Evolutionary conservation across 2,888 invertebrate genomes (phyloP).

Genomic region (Anaspis maculata): DNA sequence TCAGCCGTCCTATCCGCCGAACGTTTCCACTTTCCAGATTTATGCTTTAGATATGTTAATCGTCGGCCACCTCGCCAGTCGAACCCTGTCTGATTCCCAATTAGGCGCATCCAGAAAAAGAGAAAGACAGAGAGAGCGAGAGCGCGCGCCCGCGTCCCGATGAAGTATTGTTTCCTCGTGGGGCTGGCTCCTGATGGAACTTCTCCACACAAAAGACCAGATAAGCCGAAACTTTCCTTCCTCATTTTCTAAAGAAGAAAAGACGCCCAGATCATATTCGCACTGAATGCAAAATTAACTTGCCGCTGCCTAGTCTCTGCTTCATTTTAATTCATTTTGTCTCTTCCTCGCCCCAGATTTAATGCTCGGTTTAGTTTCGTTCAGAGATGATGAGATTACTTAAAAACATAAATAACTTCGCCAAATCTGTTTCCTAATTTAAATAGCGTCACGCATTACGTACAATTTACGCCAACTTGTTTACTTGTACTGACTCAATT

Average conservation of each 20-base stretch:
- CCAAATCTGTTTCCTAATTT: slow-evolving; percentile 31
- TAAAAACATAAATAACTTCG: slow-evolving; percentile 33
- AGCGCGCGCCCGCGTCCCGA: too few relatives aligned
- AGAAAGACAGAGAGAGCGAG: too few relatives aligned
- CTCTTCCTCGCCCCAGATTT: slow-evolving; percentile 31
- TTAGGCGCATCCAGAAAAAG: slow-evolving; percentile 28
- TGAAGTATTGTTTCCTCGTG: slow-evolving; percentile 36
- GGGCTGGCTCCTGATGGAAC: slow-evolving; percentile 32
- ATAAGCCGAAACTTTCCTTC: slow-evolving; percentile 34
- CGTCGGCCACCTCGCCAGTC: slow-evolving; percentile 12
- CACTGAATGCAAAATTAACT: slow-evolving; percentile 35
- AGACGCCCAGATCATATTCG: slow-evolving; percentile 35
- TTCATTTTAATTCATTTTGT: slow-evolving; percentile 29
- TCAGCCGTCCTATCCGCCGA: slow-evolving; percentile 7
- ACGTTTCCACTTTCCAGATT: slow-evolving; percentile 16
- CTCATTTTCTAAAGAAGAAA: slow-evolving; percentile 32
- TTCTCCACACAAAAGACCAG: slow-evolving; percentile 34
- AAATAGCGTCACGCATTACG: slow-evolving; percentile 27
- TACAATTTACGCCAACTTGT: slow-evolving; percentile 20
- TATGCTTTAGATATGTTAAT: slow-evolving; percentile 15
- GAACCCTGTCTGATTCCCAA: slow-evolving; percentile 24
- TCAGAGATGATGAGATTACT: slow-evolving; percentile 33
- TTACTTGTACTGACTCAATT: slow-evolving; percentile 10
- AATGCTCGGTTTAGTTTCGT: slow-evolving; percentile 34
- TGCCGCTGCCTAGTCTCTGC: slow-evolving; percentile 21